A percentile compares a stretch with the other conserved stretches of the same genome.
phyloP scores from a whole-genome alignment of 2,797 vertebrate species.

The Tangara arthus region DNA sequence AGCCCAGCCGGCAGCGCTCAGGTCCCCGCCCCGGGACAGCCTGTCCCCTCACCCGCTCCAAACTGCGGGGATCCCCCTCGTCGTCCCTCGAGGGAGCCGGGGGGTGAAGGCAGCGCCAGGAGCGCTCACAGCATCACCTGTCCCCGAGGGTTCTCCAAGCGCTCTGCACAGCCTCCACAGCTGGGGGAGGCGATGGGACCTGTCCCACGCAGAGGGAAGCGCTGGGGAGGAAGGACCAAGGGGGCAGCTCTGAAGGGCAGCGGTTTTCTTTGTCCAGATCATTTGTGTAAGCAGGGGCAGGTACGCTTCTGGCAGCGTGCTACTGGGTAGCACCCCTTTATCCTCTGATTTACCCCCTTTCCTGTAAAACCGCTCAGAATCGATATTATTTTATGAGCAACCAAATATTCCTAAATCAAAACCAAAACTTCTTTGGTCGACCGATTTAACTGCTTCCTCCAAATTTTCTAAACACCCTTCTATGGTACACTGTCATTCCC shows the following conservation, averaged over 20 bases:
- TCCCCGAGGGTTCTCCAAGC: background rate
- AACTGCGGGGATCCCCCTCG: accelerated
- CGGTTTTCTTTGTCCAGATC: background rate
- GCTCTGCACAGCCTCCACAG: background rate
- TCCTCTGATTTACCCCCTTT: background rate
- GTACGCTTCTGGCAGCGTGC: accelerated
- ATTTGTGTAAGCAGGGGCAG: background rate
- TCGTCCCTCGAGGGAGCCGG: background rate
- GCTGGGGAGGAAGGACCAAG: background rate
- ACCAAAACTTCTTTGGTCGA: background rate
- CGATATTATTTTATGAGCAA: background rate
- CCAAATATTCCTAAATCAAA: background rate
- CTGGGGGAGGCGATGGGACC: background rate
- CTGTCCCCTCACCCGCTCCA: accelerated
- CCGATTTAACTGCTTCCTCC: background rate
- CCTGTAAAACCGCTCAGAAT: background rate
- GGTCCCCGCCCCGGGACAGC: accelerated
- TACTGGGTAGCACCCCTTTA: background rate
- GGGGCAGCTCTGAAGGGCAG: background rate
- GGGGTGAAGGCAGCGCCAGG: accelerated
- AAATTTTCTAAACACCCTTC: background rate
- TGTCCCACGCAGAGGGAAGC: background rate
- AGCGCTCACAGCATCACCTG: accelerated
- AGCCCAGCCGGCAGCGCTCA: background rate
- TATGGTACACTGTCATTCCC: background rate